Evolutionary conservation across 1,140 invertebrate species (phyloP), one percentile per base, ranked within the genome.

Genomic region (Thalassaphorura encarpata): DNA sequence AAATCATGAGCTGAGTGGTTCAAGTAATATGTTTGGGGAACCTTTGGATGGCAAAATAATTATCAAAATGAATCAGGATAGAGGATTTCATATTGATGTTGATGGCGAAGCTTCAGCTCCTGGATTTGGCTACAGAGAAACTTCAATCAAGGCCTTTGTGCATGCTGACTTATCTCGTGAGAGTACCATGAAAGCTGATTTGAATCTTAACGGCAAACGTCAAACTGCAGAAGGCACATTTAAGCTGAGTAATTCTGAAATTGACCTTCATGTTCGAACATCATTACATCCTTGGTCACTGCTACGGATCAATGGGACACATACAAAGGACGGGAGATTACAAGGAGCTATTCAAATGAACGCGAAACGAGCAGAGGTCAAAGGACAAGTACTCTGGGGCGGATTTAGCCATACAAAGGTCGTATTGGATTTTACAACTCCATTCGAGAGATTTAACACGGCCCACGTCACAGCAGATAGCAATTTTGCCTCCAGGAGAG

Each of bases 401-500:
- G 60, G 62, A 4, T 1, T 55, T 5, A 15, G 36, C 5, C 5
- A 52, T 23, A 46, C 46, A 0, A 55, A 58, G 45, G 26, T 57
- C 0, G 21, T n/a, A 8, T n/a, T 64, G 0, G 54, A 60, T 27
- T 13, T 69, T 15, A 55, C 31, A 19, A 66, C 68, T 11, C 69
- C 69, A 5, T 67, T 69, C 26, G 2, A 53, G 5, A 59, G 60
- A 31, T 66, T 61, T 36, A 60, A 66, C 41, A 58, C 57, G 11
- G 43, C 66, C 4, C 26, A 49, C n/a, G 16, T 31, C 4, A 21
- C 40, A 46, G 47, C n/a, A 2, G 13, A 56, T 28, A 5, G 8
- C 29, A 28, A 23, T 31, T 3, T 13, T 29, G 4, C 19, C 55
- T 15, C 51, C 50, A 13, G 41, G 46, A 1, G 2, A 71, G 0